Evolutionary conservation across 2,888 invertebrate genomes (phyloP).

Genomic region (Pilophorus perplexus): DNA sequence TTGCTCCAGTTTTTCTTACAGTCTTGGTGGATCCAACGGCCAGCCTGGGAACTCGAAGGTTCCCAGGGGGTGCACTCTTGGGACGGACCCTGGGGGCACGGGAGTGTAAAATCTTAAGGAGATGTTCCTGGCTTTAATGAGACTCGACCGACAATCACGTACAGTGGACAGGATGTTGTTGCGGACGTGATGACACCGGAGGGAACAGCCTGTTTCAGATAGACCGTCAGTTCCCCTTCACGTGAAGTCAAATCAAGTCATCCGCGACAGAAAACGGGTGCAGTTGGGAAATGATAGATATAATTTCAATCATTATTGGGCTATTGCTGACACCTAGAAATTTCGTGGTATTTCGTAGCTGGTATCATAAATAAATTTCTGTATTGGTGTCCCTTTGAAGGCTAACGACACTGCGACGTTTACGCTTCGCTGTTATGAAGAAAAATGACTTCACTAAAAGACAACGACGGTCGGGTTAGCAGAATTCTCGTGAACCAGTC

Average conservation of each 20-base stretch:
- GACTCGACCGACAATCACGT: slow-evolving; percentile 21
- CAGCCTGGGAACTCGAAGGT: not conserved
- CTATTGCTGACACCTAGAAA: too few species aligned
- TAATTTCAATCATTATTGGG: too few species aligned
- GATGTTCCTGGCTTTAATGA: slow-evolving; percentile 27
- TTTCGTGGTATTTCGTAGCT: too few species aligned
- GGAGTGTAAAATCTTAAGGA: slow-evolving; percentile 26
- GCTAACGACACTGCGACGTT: too few species aligned
- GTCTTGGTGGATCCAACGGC: too few species aligned
- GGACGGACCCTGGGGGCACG: not conserved
- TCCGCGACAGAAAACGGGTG: slow-evolving; percentile 23
- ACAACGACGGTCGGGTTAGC: too few species aligned
- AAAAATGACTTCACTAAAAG: too few species aligned
- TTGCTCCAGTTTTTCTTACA: too few species aligned
- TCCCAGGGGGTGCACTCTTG: not conserved
- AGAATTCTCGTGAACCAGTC: not conserved
- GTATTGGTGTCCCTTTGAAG: too few species aligned
- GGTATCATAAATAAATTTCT: too few species aligned
- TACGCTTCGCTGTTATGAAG: too few species aligned
- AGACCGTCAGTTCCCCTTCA: not conserved
- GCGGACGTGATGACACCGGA: slow-evolving; percentile 1
- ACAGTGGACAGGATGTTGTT: slow-evolving; percentile 18
- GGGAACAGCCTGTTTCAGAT: slow-evolving; percentile 1
- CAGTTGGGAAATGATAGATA: not conserved
- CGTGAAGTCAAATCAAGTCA: slow-evolving; percentile 12